These are phyloP conservation scores for Pseudopleuronectes americanus DNA, from an alignment of 2,797 vertebrate species.

Conservation along the genomic window DNA sequence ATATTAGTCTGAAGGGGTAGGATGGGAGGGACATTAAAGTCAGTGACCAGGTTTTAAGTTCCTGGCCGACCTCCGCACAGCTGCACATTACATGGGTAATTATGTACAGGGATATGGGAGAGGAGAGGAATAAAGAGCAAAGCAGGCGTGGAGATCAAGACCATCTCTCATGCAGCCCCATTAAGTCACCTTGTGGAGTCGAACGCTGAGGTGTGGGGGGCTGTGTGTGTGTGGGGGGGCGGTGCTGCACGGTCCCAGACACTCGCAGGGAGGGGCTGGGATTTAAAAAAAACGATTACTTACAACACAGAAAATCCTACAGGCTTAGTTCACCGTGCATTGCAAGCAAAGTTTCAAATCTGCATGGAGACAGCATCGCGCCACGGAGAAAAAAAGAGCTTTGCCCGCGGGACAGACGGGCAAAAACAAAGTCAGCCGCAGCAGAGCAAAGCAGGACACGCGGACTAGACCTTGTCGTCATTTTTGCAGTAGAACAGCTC, in stretches of 20 bases:
- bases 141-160: slow-evolving; percentile 45
- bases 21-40: slow-evolving; percentile 25
- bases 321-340: slow-evolving; percentile 44
- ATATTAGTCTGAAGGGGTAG: slow-evolving; percentile 19
- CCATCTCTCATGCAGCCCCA: slow-evolving; percentile 70
- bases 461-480: too few species aligned
- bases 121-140: slow-evolving; percentile 41
- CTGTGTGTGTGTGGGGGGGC: neutral
- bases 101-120: slow-evolving; percentile 43
- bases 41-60: slow-evolving; percentile 27
- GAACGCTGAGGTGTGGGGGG: slow-evolving; percentile 21
- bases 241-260: slow-evolving; percentile 37
- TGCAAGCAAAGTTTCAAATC: slow-evolving; percentile 51
- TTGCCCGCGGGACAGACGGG: slow-evolving; percentile 21
- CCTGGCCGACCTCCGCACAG: slow-evolving; percentile 51
- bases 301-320: slow-evolving; percentile 48
- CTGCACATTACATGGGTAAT: slow-evolving; percentile 66
- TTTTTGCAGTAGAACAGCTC: too few species aligned
- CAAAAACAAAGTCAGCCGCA: slow-evolving; percentile 35
- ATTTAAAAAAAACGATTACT: slow-evolving; percentile 58
- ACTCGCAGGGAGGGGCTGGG: slow-evolving; percentile 41
- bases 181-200: slow-evolving; percentile 70
- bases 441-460: slow-evolving; percentile 12
- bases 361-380: slow-evolving; percentile 37
- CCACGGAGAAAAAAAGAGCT: slow-evolving; percentile 5